Evolutionary conservation across 2,888 invertebrate species (phyloP).

Genomic region (Villa cingulata): DNA sequence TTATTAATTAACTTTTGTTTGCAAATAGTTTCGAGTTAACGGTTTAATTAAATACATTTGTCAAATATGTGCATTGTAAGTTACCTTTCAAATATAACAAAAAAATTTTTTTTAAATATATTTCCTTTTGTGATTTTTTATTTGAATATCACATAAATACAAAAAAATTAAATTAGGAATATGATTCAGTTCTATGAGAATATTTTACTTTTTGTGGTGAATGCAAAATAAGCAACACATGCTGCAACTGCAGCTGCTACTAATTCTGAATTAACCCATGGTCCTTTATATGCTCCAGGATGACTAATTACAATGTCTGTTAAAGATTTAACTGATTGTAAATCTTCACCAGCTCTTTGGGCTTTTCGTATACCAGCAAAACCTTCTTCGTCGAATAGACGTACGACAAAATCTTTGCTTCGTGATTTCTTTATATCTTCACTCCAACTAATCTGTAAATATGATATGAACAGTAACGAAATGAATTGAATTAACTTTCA

Average conservation of each 20-base stretch:
- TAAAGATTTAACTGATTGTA: constrained; percentile 48
- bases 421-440: constrained; percentile 73
- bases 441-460: constrained; percentile 75
- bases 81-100: too few relatives aligned
- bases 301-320: constrained; percentile 55
- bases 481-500: not conserved
- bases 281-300: constrained; percentile 75
- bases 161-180: not conserved
- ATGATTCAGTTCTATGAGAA: constrained; percentile 41
- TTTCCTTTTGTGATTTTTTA: too few relatives aligned
- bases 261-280: constrained; percentile 85
- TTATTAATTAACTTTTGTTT: too few relatives aligned
- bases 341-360: constrained; percentile 54
- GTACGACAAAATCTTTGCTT: constrained; percentile 66
- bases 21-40: too few relatives aligned
- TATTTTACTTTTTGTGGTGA: constrained; percentile 69
- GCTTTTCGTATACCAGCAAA: constrained; percentile 77
- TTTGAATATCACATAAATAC: too few relatives aligned
- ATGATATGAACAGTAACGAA: not conserved
- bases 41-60: too few relatives aligned
- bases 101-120: too few relatives aligned
- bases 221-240: constrained; percentile 73
- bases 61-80: too few relatives aligned
- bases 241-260: constrained; percentile 67
- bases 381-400: constrained; percentile 84